Percentiles rank a stretch among this genome's conserved stretches.
Evolutionary conservation across 2,888 invertebrate species (phyloP).

Genomic region (Nipponacmea schrenckii): DNA sequence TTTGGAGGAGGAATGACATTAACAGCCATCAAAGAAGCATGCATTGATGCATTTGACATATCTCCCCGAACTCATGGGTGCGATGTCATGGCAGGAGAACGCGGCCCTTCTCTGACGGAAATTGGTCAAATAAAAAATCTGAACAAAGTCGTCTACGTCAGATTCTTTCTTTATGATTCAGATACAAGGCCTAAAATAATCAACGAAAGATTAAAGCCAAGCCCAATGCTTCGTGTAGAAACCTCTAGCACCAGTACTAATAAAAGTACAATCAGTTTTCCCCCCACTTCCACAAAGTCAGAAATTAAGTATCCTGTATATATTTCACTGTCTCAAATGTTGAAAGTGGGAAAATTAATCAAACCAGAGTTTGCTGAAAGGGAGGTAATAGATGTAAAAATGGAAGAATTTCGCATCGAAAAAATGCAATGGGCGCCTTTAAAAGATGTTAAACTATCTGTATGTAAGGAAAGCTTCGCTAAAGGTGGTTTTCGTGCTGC

Average conservation of each 20-base stretch:
- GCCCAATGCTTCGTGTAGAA: too few species aligned
- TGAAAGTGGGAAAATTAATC: background rate
- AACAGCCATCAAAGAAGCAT: background rate
- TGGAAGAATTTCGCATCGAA: background rate
- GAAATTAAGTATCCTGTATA: background rate
- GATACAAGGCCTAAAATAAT: too few species aligned
- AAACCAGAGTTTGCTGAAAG: background rate
- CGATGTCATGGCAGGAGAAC: too few species aligned
- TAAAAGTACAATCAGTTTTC: too few species aligned
- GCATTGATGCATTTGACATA: background rate
- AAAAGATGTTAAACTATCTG: background rate
- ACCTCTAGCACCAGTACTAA: too few species aligned
- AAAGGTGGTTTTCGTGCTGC: background rate
- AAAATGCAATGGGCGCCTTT: background rate
- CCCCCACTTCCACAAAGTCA: too few species aligned
- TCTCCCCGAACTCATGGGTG: too few species aligned
- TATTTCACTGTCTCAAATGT: background rate
- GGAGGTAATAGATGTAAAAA: background rate
- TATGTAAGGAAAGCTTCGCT: background rate
- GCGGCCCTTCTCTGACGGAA: too few species aligned
- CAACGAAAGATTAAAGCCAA: too few species aligned
- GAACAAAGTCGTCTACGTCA: too few species aligned
- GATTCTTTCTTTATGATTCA: too few species aligned
- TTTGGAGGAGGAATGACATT: background rate
- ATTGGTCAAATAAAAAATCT: too few species aligned